A percentile compares a stretch with the other conserved stretches of the same genome.
These are phyloP conservation scores for Copidosoma floridanum DNA, from an alignment of 1,140 invertebrate species.

Conservation along the genomic window DNA sequence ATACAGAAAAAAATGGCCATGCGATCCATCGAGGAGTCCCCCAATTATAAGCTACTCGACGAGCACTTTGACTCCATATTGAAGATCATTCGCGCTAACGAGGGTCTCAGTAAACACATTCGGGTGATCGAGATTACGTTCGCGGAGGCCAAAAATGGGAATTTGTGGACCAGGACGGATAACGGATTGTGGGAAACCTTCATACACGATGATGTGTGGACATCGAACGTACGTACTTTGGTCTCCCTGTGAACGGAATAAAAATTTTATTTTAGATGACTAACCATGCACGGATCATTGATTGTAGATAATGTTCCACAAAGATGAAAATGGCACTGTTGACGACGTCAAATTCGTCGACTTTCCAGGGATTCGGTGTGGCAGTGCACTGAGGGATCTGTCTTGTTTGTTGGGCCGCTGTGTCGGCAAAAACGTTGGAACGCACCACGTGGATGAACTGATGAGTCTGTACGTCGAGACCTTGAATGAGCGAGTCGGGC, in stretches of 20 bases:
- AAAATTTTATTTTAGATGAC: no score
- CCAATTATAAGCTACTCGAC: background rate
- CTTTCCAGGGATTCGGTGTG: constrained; percentile 61
- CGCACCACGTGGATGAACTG: constrained; percentile 52
- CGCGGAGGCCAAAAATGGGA: constrained; percentile 30
- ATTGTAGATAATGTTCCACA: constrained; percentile 51
- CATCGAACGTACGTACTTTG: constrained; percentile 65
- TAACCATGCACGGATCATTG: no score
- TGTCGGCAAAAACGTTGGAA: constrained; percentile 47
- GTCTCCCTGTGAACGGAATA: no score
- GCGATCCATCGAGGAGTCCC: background rate
- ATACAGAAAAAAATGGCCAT: constrained; percentile 43
- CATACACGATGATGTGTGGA: constrained; percentile 63
- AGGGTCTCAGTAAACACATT: constrained; percentile 31
- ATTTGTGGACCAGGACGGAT: constrained; percentile 31
- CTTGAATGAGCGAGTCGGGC: constrained; percentile 47
- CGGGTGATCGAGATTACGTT: constrained; percentile 34
- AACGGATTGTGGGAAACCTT: constrained; percentile 56
- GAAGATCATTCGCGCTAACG: constrained; percentile 27
- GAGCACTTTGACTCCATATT: constrained; percentile 33
- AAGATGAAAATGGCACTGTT: constrained; percentile 42
- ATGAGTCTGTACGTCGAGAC: constrained; percentile 57
- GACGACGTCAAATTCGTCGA: constrained; percentile 62
- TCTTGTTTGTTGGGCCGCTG: constrained; percentile 61
- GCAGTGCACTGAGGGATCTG: constrained; percentile 58